Base-by-base conservation (phyloP, 2,888 invertebrate genomes). In the Trisateles emortualis region DNA sequence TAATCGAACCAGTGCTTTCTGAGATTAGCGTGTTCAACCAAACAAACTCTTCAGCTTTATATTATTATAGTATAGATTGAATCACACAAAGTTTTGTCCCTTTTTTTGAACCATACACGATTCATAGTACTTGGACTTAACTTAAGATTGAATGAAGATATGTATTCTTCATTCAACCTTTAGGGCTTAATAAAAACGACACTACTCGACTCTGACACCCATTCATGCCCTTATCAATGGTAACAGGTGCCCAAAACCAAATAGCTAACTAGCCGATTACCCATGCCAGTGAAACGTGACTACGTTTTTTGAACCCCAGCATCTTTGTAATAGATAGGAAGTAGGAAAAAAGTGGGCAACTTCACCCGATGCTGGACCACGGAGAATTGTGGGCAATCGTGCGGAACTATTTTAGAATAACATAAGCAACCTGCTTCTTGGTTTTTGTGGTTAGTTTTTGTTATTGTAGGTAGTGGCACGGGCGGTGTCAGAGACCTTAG, bases 211-310 rank as follows among this genome's bases (percentile, higher is more conserved):
- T 44, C 2, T 36, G 61, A 39, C 49, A 52, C 30, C 40, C 68
- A 67, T 64, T 67, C 46, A 64, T 1, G 6, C 32, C 48, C 24
- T 41, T 45, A 45, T 48, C 57, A 67, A 68, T 68, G 74, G 49
- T 17, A 38, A 80, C 77, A 85, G 82, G 59, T 81, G 68, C 45
- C 49, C 49, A 71, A 70, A 70, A 65, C 41, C 65, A 70, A 54
- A 72, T 55, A 68, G 17, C 57, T 83, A 87, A 87, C 86, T 47
- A 86, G 84, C 72, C 84, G 86, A 87, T 87, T 87, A 83, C 79
- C 76, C 85, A 83, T 84, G 84, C 81, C 79, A 61, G 46, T 5
- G 43, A 56, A 72, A 86, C 87, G 87, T 86, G 88, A 81, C 64
- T 24, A 33, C 10, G 38, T 69, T 68, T 58, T 68, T 67, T 54